Conservation (phyloP, 2,113 vertebrate genomes). For the Martes martes region DNA sequence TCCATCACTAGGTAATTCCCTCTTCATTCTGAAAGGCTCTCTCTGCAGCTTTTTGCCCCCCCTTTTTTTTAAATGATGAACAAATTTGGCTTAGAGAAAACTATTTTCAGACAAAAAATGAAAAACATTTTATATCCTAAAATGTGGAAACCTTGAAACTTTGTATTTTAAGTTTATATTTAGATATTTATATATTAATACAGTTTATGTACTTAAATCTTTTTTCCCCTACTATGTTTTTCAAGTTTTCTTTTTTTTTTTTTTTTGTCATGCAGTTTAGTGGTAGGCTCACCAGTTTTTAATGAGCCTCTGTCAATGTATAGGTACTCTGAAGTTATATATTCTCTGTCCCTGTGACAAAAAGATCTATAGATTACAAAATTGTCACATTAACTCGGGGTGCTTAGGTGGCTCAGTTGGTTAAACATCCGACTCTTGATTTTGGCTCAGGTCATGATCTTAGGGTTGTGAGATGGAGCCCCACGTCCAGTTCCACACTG, state of each 20-base stretch:
- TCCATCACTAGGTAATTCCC: not conserved
- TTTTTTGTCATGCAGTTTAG: not conserved
- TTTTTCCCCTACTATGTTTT: not conserved
- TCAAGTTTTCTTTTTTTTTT: not conserved
- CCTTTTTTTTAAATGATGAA: not conserved
- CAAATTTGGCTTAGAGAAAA: slow-evolving; percentile 9
- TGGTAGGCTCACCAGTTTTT: not conserved
- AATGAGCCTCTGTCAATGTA: not conserved
- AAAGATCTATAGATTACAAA: not conserved
- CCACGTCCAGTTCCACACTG: not conserved
- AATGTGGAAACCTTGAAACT: not conserved
- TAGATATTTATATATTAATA: not conserved
- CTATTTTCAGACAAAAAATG: not conserved
- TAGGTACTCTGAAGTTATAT: not conserved
- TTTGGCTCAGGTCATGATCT: not conserved
- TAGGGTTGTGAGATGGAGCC: not conserved
- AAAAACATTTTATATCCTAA: not conserved
- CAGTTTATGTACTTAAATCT: not conserved
- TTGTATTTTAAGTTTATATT: not conserved
- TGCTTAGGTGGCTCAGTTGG: not conserved
- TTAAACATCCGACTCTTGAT: not conserved
- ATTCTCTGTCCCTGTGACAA: not conserved
- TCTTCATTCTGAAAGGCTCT: not conserved
- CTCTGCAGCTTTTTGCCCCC: not conserved
- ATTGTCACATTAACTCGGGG: not conserved